Evolutionary conservation across 2,888 invertebrate genomes (phyloP).

Genomic region (Odontothrips loti): DNA sequence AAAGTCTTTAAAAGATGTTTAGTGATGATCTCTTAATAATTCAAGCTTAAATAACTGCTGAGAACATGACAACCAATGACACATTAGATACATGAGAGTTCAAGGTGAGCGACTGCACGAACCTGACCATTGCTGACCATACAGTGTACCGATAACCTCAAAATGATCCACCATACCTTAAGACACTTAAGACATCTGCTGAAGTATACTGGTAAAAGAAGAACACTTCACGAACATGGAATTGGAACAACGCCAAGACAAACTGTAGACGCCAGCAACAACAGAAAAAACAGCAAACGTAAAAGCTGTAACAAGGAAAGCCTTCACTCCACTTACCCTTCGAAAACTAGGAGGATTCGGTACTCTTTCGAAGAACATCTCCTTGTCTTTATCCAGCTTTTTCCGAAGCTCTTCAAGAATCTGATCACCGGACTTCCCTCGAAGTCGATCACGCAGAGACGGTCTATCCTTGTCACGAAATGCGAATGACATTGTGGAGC

Average conservation of each 20-base stretch:
- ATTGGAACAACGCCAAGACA: neutral
- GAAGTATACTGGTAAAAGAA: neutral
- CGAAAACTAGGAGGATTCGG: constrained; percentile 39
- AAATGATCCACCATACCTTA: neutral
- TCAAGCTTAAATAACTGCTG: too few relatives aligned
- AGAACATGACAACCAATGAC: too few relatives aligned
- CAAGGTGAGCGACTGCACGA: constrained; percentile 6
- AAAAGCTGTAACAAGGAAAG: neutral
- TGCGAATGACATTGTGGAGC: constrained; percentile 40
- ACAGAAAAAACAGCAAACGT: neutral
- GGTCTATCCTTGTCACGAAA: constrained; percentile 40
- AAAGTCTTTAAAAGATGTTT: too few relatives aligned
- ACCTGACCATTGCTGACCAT: constrained; percentile 2
- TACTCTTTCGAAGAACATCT: constrained; percentile 41
- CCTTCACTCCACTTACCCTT: constrained; percentile 39
- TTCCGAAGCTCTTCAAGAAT: constrained; percentile 42
- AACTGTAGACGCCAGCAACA: neutral
- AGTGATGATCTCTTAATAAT: too few relatives aligned
- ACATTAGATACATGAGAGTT: neutral
- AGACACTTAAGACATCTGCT: neutral
- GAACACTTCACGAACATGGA: neutral
- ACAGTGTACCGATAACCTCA: neutral
- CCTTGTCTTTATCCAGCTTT: constrained; percentile 41
- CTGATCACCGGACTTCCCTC: constrained; percentile 43
- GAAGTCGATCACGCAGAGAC: constrained; percentile 42